These are phyloP conservation scores for Eledona agricola DNA, from an alignment of 2,888 invertebrate genomes.

Conservation along the genomic window DNA sequence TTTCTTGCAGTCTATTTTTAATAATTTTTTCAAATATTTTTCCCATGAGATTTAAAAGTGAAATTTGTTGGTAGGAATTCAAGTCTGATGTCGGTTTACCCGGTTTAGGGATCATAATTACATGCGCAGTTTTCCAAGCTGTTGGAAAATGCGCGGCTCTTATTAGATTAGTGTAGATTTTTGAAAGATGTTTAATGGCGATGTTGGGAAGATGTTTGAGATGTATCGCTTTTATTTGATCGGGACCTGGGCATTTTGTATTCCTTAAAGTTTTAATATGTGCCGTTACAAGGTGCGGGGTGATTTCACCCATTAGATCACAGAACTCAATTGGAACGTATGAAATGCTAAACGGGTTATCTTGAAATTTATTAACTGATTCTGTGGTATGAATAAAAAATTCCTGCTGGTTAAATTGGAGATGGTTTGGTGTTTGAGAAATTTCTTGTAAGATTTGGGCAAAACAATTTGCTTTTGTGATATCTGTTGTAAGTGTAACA, in stretches of 20 bases:
- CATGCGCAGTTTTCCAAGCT: constrained; percentile 12
- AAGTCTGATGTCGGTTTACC: constrained; percentile 6
- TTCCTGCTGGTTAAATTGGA: constrained; percentile 7
- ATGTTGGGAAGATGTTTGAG: constrained; percentile 13
- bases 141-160: constrained; percentile 4
- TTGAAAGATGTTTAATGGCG: neutral
- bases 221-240: constrained; percentile 2
- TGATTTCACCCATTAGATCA: constrained; percentile 3
- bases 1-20: neutral
- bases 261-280: constrained; percentile 9
- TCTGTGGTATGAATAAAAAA: constrained; percentile 3
- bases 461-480: constrained; percentile 18
- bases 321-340: neutral
- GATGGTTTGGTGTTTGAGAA: constrained; percentile 12
- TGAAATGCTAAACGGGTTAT: neutral
- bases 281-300: neutral
- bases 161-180: constrained; percentile 10
- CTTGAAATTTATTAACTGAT: constrained; percentile 1
- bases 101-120: constrained; percentile 21
- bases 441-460: constrained; percentile 10
- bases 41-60: constrained; percentile 9
- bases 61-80: constrained; percentile 12
- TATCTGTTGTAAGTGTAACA: neutral
- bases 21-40: constrained; percentile 28
- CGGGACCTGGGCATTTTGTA: constrained; percentile 13